Evolutionary conservation across 2,888 invertebrate genomes (phyloP), one percentile per base, ranked within the genome.

Genomic region (Ethmia dodecea): DNA sequence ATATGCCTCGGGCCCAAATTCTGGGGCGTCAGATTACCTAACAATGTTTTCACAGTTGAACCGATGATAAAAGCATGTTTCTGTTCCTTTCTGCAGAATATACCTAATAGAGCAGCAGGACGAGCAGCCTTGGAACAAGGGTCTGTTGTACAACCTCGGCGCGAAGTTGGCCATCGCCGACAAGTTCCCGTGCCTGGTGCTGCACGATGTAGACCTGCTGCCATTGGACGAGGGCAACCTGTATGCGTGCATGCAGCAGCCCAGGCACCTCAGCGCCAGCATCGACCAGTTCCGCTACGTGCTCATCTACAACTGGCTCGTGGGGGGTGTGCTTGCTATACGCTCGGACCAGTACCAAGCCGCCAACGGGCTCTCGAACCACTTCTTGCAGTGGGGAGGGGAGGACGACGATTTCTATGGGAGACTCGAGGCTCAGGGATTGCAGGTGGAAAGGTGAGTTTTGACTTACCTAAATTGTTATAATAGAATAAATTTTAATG

Each of bases 191-290:
- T 98, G 97, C 65, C 91, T 96, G 34, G 90, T 97, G 38, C 91
- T 97, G 47, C 97, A 97, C 60, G 97, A 97, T 66, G 93, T 97
- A 14, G 97, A 97, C 83, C 77, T 97, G 34, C 86, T 98, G 50
- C 97, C 97, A 0, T 77, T 93, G 40, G 94, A 93, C 70, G 86
- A 89, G 13, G 89, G 90, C 33, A 96, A 96, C 75, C 87, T 97
- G 33, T 97, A 97, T 70, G 93, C 91, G 0, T 97, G 97, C 60
- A 88, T 92, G 0, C 80, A 83, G 34, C 87, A 88, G 49, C 97
- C 97, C 0, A 86, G 97, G 1, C 97, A 97, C 64, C 92, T 97
- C 93, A 94, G 95, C 45, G 93, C 94, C 5, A 93, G 93, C 49
- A 87, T 97, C 20, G 95, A 97, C 77, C 92, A 91, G 42, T 94